Evolutionary conservation across 2,888 invertebrate species (phyloP), one percentile per base, ranked within the genome.

Genomic region (Phyto melanocephala): DNA sequence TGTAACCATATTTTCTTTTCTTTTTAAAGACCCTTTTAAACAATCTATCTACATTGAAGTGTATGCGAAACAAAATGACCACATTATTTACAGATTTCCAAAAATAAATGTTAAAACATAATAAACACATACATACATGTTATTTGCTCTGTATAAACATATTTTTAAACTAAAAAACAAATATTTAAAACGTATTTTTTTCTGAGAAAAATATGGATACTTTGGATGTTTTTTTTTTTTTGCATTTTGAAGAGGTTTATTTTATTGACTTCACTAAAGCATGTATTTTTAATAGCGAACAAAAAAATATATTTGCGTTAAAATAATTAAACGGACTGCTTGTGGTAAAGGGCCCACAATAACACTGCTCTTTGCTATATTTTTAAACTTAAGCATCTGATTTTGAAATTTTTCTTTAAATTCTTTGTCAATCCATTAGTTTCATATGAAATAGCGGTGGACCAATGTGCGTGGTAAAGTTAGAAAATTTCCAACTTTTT

Each of bases 81-180:
- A 67, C 67, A 79, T 79, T 79, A 79, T 71, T 71, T 75, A 52
- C 54, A 62, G 58, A 71, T 79, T 79, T 79, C 71, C 67, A 65
- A 52, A 80, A 62, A 62, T 72, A 79, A 65, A 79, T 58, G 17
- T 71, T 65, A 56, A 63, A 5, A 28, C 28, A 28, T 28, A 28
- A 28, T 5, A 28, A 5, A 28, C 6, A 28, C 28, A 28, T 28
- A 6, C 6, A n/a, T n/a, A n/a, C n/a, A n/a, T 28, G 6, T 28
- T 47, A 56, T 63, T 45, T 52, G 28, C 10, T 58, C 56, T 15
- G 2, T 24, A 58, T 47, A 75, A 63, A 65, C 65, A 65, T 54
- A 10, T 75, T 35, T 42, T 24, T 42, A 62, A 4, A 6, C 42
- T 13, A 54, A 71, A 45, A 45, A 56, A 42, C 47, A 47, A 78